Evolutionary conservation across 1,140 invertebrate species (phyloP), one percentile per base, ranked within the genome.

Genomic region (Limonius californicus): DNA sequence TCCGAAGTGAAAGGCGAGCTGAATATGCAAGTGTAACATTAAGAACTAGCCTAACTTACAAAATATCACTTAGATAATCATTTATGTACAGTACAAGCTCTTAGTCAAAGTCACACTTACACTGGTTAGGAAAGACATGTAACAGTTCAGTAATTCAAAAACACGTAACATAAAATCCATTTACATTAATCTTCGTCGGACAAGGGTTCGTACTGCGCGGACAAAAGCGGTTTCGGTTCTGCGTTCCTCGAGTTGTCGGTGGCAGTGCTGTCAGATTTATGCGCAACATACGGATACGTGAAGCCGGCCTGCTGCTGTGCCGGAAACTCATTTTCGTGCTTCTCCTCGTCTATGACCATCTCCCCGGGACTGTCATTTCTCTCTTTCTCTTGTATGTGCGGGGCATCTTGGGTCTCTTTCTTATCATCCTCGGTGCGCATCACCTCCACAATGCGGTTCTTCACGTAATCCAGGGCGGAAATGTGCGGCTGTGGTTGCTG

Each of bases 401-500:
- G 35, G 14, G 11, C 21, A 35, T 72, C 65, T 58, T 70, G 62
- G 20, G 23, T 42, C 18, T 75, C 74, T 23, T 78, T 75, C 54
- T 85, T 85, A 45, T 90, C 89, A 57, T 90, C 88, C 70, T 90
- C 88, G 16, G 87, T 91, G 59, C 91, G 83, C 90, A 95, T 94
- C 27, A 91, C 92, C 77, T 95, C 91, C 8, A 89, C 91, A 61
- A 96, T 95, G 68, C 91, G 86, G 75, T 91, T 94, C 68, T 93
- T 92, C 0, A 96, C 91, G 76, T 95, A 92, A 77, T 94, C 91
- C 59, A 91, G 81, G 0, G 92, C 87, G 12, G 88, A 91, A n/a
- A 89, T 83, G 62, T 85, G 83, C 50, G 81, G 78, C 56, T 81
- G 69, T 23, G 67, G 70, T n/a, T 69, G 68, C 7, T 65, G 66